Evolutionary conservation across 2,113 vertebrate genomes (phyloP).

Genomic region (Heloderma charlesbogerti): DNA sequence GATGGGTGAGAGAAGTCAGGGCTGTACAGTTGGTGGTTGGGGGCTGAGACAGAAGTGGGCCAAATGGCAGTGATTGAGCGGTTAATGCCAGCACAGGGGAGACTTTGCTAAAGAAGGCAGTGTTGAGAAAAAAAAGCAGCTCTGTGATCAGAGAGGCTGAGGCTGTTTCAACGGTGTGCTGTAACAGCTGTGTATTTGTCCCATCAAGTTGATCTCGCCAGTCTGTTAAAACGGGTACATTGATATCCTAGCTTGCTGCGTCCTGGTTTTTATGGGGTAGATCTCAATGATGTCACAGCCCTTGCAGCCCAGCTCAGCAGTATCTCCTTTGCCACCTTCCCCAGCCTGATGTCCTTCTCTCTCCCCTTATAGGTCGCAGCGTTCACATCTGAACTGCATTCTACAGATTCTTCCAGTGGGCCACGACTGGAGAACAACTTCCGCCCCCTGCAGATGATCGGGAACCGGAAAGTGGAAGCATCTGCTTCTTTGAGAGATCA

Average conservation of each 20-base stretch:
- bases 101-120: background rate
- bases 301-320: background rate
- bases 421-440: conserved; percentile 21
- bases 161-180: background rate
- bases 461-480: conserved; percentile 15
- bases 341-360: background rate
- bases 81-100: background rate
- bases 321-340: background rate
- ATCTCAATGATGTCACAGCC: background rate
- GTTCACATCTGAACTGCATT: conserved; percentile 7
- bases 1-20: background rate
- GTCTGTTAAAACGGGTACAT: background rate
- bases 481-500: background rate
- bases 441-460: conserved; percentile 27
- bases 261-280: background rate
- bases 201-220: no score
- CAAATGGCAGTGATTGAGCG: background rate
- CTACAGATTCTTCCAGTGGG: background rate
- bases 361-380: conserved; percentile 7
- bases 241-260: background rate
- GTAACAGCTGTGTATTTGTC: background rate
- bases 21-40: background rate
- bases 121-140: background rate
- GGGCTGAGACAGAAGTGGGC: background rate
- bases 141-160: background rate